Percentiles rank a stretch among this genome's conserved stretches.
phyloP scores from a whole-genome alignment of 2,888 invertebrate genomes.

The Galerucella pusilla region DNA sequence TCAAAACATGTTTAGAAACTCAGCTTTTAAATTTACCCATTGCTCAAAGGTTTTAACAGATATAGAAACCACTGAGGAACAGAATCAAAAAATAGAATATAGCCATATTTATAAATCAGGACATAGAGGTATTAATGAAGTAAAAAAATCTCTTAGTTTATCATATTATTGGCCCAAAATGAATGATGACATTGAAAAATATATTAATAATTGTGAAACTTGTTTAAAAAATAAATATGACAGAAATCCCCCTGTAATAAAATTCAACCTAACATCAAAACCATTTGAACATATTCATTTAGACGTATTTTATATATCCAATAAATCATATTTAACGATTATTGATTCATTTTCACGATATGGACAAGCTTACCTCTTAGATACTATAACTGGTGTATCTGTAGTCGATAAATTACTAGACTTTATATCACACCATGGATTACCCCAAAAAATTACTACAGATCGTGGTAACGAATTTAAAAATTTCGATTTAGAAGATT shows the following conservation, averaged over 20 bases:
- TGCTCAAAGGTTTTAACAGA: no score
- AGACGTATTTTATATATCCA: not conserved
- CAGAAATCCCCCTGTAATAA: slow-evolving; percentile 28
- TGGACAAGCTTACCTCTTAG: not conserved
- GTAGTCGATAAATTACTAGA: not conserved
- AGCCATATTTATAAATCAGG: not conserved
- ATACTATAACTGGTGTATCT: not conserved
- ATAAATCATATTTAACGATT: not conserved
- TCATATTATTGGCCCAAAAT: slow-evolving; percentile 41
- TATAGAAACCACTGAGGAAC: no score
- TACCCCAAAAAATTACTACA: slow-evolving; percentile 1
- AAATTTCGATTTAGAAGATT: not conserved
- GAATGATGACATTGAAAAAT: slow-evolving; percentile 33
- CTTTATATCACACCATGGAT: not conserved
- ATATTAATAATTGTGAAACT: slow-evolving; percentile 33
- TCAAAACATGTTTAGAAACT: no score
- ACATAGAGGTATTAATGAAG: slow-evolving; percentile 28
- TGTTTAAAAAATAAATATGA: slow-evolving; percentile 34
- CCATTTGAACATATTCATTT: not conserved
- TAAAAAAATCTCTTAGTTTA: not conserved
- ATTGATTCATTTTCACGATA: not conserved
- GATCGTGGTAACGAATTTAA: not conserved
- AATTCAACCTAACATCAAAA: slow-evolving; percentile 23
- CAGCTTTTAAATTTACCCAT: no score
- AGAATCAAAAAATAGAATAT: no score